A percentile compares a stretch with the other conserved stretches of the same genome.
These are phyloP conservation scores for Plotosus lineatus DNA, from an alignment of 2,113 vertebrate species.

Conservation along the genomic window DNA sequence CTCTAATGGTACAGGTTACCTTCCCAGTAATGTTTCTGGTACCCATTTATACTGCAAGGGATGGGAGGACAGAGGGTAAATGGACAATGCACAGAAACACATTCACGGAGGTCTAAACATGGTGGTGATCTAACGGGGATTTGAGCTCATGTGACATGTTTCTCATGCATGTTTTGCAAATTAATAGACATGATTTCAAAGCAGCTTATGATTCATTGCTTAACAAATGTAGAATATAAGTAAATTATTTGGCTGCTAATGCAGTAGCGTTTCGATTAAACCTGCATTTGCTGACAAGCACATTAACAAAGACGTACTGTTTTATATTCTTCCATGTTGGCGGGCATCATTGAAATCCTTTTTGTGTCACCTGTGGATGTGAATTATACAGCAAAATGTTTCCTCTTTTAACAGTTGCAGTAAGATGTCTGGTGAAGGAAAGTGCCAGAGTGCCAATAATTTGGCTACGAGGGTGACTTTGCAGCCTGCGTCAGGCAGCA, in stretches of 20 bases:
- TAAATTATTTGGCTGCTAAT: not conserved
- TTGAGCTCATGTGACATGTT: not conserved
- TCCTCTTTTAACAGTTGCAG: slow-evolving; percentile 58
- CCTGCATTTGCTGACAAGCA: not conserved
- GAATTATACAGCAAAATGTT: not conserved
- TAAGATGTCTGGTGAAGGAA: slow-evolving; percentile 70
- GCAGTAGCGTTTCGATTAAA: not conserved
- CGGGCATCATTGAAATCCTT: not conserved
- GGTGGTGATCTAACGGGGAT: too few relatives aligned
- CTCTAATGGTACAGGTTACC: too few relatives aligned
- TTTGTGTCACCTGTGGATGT: not conserved
- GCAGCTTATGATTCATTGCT: not conserved
- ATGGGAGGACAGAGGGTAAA: too few relatives aligned
- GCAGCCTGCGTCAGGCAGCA: slow-evolving; percentile 68
- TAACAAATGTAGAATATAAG: not conserved
- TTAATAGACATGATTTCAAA: not conserved
- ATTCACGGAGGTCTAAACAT: too few relatives aligned
- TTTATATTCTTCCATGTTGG: not conserved
- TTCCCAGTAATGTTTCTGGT: too few relatives aligned
- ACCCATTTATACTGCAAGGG: too few relatives aligned
- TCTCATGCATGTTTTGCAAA: not conserved
- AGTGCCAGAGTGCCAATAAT: slow-evolving; percentile 66
- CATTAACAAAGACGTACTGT: too few relatives aligned
- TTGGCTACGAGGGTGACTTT: slow-evolving; percentile 62
- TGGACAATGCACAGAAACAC: too few relatives aligned